phyloP scores from a whole-genome alignment of 1,140 invertebrate species.

The Tetranychus cinnabarinus region DNA sequence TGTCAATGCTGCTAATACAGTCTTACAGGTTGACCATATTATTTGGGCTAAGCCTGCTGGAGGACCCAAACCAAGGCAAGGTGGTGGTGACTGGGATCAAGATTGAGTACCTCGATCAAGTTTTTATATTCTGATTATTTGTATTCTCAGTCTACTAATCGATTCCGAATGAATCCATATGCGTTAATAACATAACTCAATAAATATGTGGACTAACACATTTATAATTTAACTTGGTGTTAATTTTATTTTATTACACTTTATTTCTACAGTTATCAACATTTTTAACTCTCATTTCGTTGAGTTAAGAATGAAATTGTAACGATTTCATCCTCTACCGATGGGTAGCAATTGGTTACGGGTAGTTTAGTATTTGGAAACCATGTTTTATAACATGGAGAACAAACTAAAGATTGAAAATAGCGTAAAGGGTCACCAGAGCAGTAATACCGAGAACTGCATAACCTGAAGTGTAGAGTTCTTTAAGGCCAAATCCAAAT shows the following conservation, averaged over 20 bases:
- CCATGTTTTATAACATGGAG: no score
- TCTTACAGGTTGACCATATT: constrained; percentile 85
- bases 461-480: constrained; percentile 18
- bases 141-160: background rate
- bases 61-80: constrained; percentile 55
- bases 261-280: no score
- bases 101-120: constrained; percentile 23
- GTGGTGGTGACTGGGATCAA: constrained; percentile 30
- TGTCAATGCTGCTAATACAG: constrained; percentile 66
- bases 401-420: background rate
- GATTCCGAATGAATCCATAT: no score
- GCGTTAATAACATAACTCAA: no score
- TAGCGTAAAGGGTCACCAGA: background rate
- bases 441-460: constrained; percentile 7
- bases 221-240: no score
- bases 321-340: no score
- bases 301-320: no score
- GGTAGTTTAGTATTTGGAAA: no score
- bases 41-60: constrained; percentile 95
- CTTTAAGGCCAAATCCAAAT: constrained; percentile 19
- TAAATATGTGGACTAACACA: no score
- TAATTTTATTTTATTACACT: no score
- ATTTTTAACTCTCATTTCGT: no score
- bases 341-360: no score
- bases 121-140: background rate